Evolutionary conservation across 2,113 vertebrate species (phyloP).

Genomic region (Glaucidium brasilianum): DNA sequence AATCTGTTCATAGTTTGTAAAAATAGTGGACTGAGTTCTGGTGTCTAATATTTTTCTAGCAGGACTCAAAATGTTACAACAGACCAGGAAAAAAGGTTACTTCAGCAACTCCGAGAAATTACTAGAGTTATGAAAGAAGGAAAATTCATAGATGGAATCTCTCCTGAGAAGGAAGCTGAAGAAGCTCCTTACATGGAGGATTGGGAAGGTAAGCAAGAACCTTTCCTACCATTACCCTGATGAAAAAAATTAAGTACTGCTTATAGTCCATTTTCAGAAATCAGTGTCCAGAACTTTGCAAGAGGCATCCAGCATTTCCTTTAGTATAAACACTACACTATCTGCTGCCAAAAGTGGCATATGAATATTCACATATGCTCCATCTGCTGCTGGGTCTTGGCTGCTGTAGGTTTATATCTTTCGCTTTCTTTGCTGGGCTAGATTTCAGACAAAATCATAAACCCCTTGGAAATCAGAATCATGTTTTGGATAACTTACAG

Average conservation of each 20-base stretch:
- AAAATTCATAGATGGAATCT: conserved; percentile 80
- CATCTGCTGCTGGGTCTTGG: conserved; percentile 41
- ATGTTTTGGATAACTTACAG: background rate
- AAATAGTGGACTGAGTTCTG: background rate
- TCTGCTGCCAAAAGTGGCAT: background rate
- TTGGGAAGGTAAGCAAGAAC: conserved; percentile 80
- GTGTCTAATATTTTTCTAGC: conserved; percentile 52
- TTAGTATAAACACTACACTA: background rate
- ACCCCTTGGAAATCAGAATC: background rate
- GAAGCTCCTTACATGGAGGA: conserved; percentile 85
- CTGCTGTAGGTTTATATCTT: conserved; percentile 31
- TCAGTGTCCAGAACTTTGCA: background rate
- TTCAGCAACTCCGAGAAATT: conserved; percentile 91
- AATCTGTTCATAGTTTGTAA: background rate
- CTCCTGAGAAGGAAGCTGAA: conserved; percentile 84
- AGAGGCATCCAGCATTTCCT: background rate
- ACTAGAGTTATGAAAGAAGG: conserved; percentile 94
- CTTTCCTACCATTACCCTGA: background rate
- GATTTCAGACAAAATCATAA: background rate
- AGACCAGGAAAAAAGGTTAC: conserved; percentile 88
- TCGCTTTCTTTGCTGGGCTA: conserved; percentile 25
- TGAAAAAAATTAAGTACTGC: background rate
- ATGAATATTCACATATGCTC: background rate
- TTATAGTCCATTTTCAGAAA: background rate
- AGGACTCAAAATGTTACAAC: conserved; percentile 79